phyloP scores from a whole-genome alignment of 53 echinoderm and acorn worm species.

The Luidia sarsii region DNA sequence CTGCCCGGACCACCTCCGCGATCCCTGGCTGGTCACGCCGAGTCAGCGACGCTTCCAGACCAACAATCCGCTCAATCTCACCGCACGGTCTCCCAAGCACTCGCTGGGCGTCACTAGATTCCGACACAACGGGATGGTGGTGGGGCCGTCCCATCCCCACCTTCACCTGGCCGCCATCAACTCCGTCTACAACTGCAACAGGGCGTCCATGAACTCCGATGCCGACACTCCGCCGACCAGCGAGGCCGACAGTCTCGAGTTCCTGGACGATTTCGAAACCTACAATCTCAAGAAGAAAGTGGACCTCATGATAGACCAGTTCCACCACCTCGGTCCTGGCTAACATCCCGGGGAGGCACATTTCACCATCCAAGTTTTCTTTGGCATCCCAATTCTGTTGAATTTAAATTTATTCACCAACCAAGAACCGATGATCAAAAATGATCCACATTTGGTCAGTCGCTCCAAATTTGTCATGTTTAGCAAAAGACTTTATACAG shows the following conservation, averaged over 20 bases:
- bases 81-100: not conserved
- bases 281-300: constrained; percentile 23
- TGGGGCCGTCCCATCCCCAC: constrained; percentile 27
- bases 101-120: not conserved
- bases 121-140: not conserved
- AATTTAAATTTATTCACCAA: no score
- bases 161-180: constrained; percentile 36
- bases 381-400: no score
- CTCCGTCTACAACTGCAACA: constrained; percentile 41
- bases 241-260: constrained; percentile 38
- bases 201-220: constrained; percentile 1
- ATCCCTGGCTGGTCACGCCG: constrained; percentile 32
- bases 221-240: constrained; percentile 19
- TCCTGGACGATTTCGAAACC: constrained; percentile 37
- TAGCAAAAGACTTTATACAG: no score
- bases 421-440: no score
- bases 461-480: no score
- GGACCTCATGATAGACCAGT: constrained; percentile 22
- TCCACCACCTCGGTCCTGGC: not conserved
- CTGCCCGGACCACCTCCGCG: not conserved
- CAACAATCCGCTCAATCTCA: not conserved
- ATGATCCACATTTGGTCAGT: no score
- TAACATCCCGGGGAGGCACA: no score
- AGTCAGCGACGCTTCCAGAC: constrained; percentile 20
- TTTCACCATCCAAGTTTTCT: no score